Evolutionary conservation across 2,797 vertebrate species (phyloP).

Genomic region (Acipenser oxyrinchus): DNA sequence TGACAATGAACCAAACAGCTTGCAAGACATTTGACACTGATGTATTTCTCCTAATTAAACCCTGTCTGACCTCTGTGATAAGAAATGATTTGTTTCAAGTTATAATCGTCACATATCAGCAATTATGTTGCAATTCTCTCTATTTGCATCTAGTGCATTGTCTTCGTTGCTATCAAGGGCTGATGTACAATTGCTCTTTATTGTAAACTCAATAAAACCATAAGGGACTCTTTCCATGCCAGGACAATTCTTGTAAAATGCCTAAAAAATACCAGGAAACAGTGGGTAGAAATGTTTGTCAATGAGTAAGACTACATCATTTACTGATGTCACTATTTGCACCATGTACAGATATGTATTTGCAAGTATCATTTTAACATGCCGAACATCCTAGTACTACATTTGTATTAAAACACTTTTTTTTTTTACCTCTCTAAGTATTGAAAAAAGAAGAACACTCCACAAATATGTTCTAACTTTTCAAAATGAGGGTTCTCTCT

Average conservation of each 20-base stretch:
- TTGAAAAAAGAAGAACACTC: too few relatives aligned
- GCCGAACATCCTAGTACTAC: too few relatives aligned
- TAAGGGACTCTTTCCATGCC: not conserved
- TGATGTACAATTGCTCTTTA: slow-evolving; percentile 20
- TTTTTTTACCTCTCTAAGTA: too few relatives aligned
- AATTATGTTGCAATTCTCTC: slow-evolving; percentile 80
- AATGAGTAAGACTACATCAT: too few relatives aligned
- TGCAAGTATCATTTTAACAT: too few relatives aligned
- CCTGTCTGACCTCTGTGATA: slow-evolving; percentile 86
- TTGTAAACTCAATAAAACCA: not conserved
- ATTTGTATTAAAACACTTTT: too few relatives aligned
- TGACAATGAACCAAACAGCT: slow-evolving; percentile 63
- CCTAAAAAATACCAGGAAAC: too few relatives aligned
- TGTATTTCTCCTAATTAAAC: slow-evolving; percentile 92
- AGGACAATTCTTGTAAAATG: not conserved
- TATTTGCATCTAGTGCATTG: slow-evolving; percentile 78
- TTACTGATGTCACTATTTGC: too few relatives aligned
- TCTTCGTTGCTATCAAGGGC: slow-evolving; percentile 51
- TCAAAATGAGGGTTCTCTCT: too few relatives aligned
- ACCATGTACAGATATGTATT: too few relatives aligned
- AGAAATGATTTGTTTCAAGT: slow-evolving; percentile 89
- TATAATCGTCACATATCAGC: slow-evolving; percentile 79
- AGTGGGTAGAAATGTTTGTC: too few relatives aligned
- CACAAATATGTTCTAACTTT: too few relatives aligned
- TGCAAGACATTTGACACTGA: slow-evolving; percentile 55